Evolutionary conservation across 2,113 vertebrate genomes (phyloP), one percentile per base, ranked within the genome.

Genomic region (Atlantisia rogersi): DNA sequence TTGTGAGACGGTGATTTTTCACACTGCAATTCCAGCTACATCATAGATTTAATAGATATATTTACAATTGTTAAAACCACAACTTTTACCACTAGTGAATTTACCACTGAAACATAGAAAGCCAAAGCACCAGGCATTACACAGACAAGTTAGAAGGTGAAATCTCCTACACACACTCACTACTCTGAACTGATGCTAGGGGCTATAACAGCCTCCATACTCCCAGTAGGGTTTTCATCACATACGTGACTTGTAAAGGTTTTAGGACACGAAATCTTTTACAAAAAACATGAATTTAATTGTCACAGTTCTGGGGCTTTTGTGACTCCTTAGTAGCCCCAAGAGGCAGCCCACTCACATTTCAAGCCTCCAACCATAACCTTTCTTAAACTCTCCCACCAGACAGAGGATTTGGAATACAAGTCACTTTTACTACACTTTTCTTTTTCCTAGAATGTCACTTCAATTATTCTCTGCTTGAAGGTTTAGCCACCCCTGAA

Each of bases 241-340:
- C 1, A 22, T 3, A 55, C 0, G 0, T 44, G 46, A 12, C n/a
- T 80, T 7, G 0, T 40, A 59, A 46, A 83, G 28, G 15, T 60
- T 91, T 80, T 70, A 59, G 44, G 26, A 52, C 44, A 46, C 10
- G 6, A 74, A 63, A 63, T 25, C 48, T 68, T 86, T 53, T 14
- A 52, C 40, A 29, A 32, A 65, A 90, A 58, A 15, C 21, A 69
- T 42, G 16, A 48, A 69, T 86, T 78, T 46, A 63, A 92, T 71
- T 82, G 65, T 84, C 64, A 86, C 44, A 58, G 31, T 53, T 79
- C 32, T 1, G 2, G 42, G 19, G 48, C 56, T 84, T 50, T 39
- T 68, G 42, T 71, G 56, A 63, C 40, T 80, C 46, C 56, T 24
- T 5, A 44, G 28, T 2, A 63, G 64, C 19, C 82, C 60, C 5